These are phyloP conservation scores for Caenorhabditis sp. DNA, from an alignment of 2,888 invertebrate genomes.

Conservation along the genomic window DNA sequence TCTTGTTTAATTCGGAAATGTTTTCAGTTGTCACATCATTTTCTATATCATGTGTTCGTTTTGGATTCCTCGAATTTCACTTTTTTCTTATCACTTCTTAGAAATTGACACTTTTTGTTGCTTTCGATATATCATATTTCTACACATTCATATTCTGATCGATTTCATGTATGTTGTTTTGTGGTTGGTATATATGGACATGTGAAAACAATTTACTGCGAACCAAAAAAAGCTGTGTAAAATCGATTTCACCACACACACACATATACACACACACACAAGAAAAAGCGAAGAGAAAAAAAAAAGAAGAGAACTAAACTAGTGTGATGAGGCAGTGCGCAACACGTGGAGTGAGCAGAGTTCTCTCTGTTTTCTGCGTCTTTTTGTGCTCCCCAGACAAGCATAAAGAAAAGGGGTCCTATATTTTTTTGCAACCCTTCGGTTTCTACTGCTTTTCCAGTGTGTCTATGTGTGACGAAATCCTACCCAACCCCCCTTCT, in stretches of 20 bases:
- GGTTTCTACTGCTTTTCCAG: neutral
- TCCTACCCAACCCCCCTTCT: neutral
- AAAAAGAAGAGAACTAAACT: constrained; percentile 1
- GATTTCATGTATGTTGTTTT: neutral
- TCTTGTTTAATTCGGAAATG: neutral
- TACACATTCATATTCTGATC: neutral
- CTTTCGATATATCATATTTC: neutral
- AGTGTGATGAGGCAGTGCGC: neutral
- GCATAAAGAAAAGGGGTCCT: neutral
- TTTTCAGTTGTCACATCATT: neutral
- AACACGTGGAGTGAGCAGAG: neutral
- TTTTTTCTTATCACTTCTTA: neutral
- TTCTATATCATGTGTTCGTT: neutral
- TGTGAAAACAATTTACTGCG: neutral
- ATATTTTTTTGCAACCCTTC: neutral
- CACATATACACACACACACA: neutral
- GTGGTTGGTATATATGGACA: neutral
- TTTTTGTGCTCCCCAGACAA: constrained; percentile 1
- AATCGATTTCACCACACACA: neutral
- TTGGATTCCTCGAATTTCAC: neutral
- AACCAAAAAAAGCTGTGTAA: constrained; percentile 1
- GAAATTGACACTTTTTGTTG: neutral
- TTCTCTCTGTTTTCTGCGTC: neutral
- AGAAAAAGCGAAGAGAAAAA: neutral
- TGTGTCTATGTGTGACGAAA: neutral